Evolutionary conservation across 2,797 vertebrate species (phyloP).

Genomic region (Spizella passerina): DNA sequence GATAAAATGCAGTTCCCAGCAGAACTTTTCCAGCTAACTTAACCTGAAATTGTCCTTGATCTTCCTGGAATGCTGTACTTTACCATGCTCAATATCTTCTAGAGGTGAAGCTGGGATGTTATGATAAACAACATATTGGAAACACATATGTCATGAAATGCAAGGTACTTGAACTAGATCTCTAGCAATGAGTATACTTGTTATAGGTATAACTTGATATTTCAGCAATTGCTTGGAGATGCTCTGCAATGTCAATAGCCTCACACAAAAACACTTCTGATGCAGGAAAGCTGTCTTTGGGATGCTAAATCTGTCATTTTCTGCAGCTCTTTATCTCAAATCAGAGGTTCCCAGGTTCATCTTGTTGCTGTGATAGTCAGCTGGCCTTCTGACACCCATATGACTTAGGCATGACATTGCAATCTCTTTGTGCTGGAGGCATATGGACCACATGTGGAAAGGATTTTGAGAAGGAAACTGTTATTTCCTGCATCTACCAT

Average conservation of each 20-base stretch:
- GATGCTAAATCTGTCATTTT: neutral
- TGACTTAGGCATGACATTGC: neutral
- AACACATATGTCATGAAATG: neutral
- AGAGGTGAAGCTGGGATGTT: neutral
- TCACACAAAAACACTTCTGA: neutral
- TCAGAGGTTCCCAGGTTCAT: neutral
- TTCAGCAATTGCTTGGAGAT: neutral
- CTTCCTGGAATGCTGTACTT: neutral
- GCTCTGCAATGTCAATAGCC: neutral
- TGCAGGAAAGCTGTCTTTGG: neutral
- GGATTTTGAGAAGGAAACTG: slow-evolving; percentile 9
- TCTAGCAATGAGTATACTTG: neutral
- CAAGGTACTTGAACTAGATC: neutral
- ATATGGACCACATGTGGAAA: neutral
- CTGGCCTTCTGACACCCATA: neutral
- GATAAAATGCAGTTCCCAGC: neutral
- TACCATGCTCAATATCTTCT: neutral
- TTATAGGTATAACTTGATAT: neutral
- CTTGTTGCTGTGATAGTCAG: neutral
- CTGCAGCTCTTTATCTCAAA: neutral
- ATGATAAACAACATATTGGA: neutral
- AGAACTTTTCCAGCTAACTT: neutral
- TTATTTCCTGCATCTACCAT: slow-evolving; percentile 20
- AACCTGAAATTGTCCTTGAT: neutral
- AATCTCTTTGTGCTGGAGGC: neutral